phyloP scores from a whole-genome alignment of 1,140 invertebrate species.

The Drosophila asahinai region DNA sequence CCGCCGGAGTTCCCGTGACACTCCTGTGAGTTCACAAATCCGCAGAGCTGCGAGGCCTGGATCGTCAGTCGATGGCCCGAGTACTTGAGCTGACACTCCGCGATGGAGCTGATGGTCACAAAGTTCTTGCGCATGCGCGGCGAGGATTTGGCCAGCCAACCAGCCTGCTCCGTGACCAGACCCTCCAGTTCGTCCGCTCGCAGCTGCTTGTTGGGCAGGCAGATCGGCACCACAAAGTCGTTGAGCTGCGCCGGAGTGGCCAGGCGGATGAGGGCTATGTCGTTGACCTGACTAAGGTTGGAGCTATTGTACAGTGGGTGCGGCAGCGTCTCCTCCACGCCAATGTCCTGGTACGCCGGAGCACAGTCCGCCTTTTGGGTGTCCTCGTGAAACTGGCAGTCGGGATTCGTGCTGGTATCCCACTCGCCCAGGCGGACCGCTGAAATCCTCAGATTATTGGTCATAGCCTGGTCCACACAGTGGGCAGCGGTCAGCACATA shows the following conservation, averaged over 20 bases:
- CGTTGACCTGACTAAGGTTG: slow-evolving; percentile 84
- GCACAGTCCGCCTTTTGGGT: slow-evolving; percentile 84
- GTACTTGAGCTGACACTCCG: slow-evolving; percentile 61
- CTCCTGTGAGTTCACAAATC: slow-evolving; percentile 21
- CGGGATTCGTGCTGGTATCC: slow-evolving; percentile 71
- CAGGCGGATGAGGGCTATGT: slow-evolving; percentile 91
- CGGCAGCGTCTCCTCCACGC: slow-evolving; percentile 87
- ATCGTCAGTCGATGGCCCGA: slow-evolving; percentile 23
- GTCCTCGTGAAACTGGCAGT: slow-evolving; percentile 61
- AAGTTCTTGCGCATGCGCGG: slow-evolving; percentile 86
- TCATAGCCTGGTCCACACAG: slow-evolving; percentile 85
- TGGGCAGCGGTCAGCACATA: slow-evolving; percentile 87
- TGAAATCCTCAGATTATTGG: slow-evolving; percentile 80
- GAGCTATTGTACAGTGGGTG: slow-evolving; percentile 88
- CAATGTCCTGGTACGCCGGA: slow-evolving; percentile 87
- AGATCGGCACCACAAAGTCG: slow-evolving; percentile 90
- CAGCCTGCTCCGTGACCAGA: slow-evolving; percentile 89
- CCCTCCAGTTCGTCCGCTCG: slow-evolving; percentile 85
- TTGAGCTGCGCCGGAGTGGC: slow-evolving; percentile 86
- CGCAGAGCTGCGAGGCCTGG: slow-evolving; percentile 57
- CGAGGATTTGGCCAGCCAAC: slow-evolving; percentile 91
- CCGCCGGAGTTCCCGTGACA: slow-evolving; percentile 87
- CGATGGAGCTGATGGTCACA: slow-evolving; percentile 49
- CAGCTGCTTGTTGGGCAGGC: slow-evolving; percentile 88
- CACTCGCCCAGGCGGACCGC: slow-evolving; percentile 82